Conservation (phyloP, 1,140 invertebrate genomes). For the Drosophila orosa region DNA sequence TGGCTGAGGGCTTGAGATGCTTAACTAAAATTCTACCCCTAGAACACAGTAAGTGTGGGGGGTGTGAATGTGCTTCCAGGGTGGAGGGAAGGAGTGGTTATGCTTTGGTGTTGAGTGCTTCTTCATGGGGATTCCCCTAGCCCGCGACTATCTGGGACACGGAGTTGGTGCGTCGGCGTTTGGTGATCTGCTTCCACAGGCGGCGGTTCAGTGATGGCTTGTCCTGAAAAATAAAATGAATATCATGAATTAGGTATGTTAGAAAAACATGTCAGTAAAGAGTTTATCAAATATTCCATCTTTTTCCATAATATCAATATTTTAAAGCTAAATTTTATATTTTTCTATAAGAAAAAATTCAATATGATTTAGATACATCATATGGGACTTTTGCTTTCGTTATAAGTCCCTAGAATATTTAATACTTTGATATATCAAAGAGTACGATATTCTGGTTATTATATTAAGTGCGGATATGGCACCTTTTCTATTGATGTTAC, state of each 20-base stretch:
- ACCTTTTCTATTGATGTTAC: too few relatives aligned
- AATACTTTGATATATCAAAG: too few relatives aligned
- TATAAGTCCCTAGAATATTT: too few relatives aligned
- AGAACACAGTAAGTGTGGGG: conserved; percentile 29
- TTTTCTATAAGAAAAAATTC: too few relatives aligned
- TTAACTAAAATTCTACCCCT: conserved; percentile 28
- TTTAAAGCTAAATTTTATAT: too few relatives aligned
- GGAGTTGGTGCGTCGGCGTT: conserved; percentile 84
- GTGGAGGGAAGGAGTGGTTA: neutral
- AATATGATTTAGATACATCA: too few relatives aligned
- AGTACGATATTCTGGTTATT: too few relatives aligned
- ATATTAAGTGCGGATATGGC: too few relatives aligned
- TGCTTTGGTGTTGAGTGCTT: conserved; percentile 19
- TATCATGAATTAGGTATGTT: neutral
- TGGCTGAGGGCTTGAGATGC: neutral
- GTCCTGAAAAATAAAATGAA: conserved; percentile 77
- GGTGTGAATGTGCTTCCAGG: neutral
- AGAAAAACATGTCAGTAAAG: too few relatives aligned
- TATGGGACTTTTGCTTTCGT: neutral
- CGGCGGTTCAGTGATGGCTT: conserved; percentile 85
- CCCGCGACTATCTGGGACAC: conserved; percentile 82
- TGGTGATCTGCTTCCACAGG: conserved; percentile 86
- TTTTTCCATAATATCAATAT: too few relatives aligned
- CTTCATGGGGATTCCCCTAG: conserved; percentile 34
- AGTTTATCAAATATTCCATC: too few relatives aligned